Percentiles rank a stretch among this genome's conserved stretches.
Conservation (phyloP, 2,113 vertebrate species). For the Megaceryle maxima region DNA sequence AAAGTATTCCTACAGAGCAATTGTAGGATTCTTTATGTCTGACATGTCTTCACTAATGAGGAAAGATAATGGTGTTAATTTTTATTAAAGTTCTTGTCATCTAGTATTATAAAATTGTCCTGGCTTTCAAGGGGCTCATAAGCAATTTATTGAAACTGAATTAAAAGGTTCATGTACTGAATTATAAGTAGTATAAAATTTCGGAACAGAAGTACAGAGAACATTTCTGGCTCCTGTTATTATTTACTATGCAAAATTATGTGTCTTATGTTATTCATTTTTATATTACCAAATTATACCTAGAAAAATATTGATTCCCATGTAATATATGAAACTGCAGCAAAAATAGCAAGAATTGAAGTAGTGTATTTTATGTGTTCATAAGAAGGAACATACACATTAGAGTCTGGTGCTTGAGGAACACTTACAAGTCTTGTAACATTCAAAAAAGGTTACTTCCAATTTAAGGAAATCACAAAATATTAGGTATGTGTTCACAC, state of each 20-base stretch:
- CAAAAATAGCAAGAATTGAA: neutral
- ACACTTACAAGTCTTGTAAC: neutral
- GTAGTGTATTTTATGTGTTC: neutral
- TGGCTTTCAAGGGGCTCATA: conserved; percentile 1
- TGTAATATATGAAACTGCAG: neutral
- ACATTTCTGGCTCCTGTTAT: neutral
- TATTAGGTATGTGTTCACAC: neutral
- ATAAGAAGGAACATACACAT: neutral
- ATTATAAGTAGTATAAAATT: neutral
- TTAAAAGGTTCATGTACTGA: conserved; percentile 10
- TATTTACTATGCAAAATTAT: neutral
- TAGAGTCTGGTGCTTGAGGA: neutral
- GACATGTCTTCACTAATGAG: neutral
- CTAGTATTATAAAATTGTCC: conserved; percentile 5
- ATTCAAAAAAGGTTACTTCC: neutral
- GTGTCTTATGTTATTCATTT: neutral
- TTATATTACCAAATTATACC: neutral
- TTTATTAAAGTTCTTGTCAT: conserved; percentile 32
- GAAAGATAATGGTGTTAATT: conserved; percentile 8
- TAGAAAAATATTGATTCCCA: neutral
- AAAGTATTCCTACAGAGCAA: neutral
- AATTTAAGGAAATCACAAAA: neutral
- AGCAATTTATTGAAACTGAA: conserved; percentile 21
- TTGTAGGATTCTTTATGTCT: neutral
- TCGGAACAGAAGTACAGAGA: neutral